Conservation (phyloP, 2,797 vertebrate genomes). For the Acipenser ruthenus region DNA sequence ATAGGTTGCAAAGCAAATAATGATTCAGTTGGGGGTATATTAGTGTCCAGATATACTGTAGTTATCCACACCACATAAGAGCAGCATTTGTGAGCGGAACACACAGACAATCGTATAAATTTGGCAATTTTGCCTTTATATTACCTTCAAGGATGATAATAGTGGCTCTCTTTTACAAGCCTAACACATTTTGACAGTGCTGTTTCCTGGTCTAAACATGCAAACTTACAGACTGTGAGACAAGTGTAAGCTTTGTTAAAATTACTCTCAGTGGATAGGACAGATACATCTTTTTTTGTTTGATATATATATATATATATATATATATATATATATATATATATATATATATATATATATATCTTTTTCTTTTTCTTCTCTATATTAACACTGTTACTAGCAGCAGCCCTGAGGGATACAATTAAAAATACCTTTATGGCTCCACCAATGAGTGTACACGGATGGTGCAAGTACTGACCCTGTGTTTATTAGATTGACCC, state of each 20-base stretch:
- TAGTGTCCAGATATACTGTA: background rate
- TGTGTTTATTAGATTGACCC: constrained; percentile 74
- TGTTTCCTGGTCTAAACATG: background rate
- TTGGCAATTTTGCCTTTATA: constrained; percentile 15
- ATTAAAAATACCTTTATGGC: constrained; percentile 55
- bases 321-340: too few relatives aligned
- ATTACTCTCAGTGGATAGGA: constrained; percentile 20
- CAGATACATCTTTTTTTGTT: constrained; percentile 21
- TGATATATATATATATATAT: too few relatives aligned
- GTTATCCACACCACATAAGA: background rate
- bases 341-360: too few relatives aligned
- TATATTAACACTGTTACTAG: constrained; percentile 41
- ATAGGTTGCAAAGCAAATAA: constrained; percentile 1
- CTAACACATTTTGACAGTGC: constrained; percentile 13
- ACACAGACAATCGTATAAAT: background rate
- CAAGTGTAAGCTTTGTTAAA: background rate
- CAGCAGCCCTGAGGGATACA: constrained; percentile 49
- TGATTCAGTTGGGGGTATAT: background rate
- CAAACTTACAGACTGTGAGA: constrained; percentile 2
- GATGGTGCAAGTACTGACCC: constrained; percentile 59
- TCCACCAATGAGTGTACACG: constrained; percentile 54
- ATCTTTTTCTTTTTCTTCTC: constrained; percentile 17
- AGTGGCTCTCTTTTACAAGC: background rate
- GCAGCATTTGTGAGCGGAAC: background rate
- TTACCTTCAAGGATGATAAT: constrained; percentile 14